A percentile compares a stretch with the other conserved stretches of the same genome.
Evolutionary conservation across 2,888 invertebrate species (phyloP).

Genomic region (Cantharis rustica): DNA sequence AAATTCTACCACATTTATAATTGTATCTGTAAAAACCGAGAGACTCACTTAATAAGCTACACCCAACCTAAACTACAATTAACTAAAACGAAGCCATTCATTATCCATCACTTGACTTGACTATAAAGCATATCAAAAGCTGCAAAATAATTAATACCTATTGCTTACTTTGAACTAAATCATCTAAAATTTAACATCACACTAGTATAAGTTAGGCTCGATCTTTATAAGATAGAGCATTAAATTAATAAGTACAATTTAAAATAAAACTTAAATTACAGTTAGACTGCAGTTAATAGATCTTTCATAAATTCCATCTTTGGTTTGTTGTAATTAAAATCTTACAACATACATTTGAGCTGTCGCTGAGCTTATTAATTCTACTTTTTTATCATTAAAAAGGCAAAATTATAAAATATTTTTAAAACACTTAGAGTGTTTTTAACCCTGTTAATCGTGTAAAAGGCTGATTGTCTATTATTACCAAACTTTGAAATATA

Average conservation of each 20-base stretch:
- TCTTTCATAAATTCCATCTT: not conserved
- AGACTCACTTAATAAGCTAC: no score
- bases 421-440: not conserved
- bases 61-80: not conserved
- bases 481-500: not conserved
- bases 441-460: not conserved
- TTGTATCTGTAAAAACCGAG: no score
- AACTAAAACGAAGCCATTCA: not conserved
- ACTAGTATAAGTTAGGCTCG: not conserved
- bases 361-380: not conserved
- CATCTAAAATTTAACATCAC: not conserved
- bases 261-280: not conserved
- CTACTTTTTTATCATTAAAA: not conserved
- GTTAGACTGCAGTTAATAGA: not conserved
- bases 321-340: not conserved
- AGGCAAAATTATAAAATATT: not conserved
- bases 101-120: not conserved
- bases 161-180: not conserved
- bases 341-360: not conserved
- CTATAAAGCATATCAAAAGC: not conserved
- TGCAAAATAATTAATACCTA: not conserved
- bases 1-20: no score
- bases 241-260: not conserved
- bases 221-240: not conserved
- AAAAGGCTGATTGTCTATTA: not conserved